Evolutionary conservation across 1,140 invertebrate species (phyloP), one percentile per base, ranked within the genome.

Genomic region (Neomicropteryx cornuta): DNA sequence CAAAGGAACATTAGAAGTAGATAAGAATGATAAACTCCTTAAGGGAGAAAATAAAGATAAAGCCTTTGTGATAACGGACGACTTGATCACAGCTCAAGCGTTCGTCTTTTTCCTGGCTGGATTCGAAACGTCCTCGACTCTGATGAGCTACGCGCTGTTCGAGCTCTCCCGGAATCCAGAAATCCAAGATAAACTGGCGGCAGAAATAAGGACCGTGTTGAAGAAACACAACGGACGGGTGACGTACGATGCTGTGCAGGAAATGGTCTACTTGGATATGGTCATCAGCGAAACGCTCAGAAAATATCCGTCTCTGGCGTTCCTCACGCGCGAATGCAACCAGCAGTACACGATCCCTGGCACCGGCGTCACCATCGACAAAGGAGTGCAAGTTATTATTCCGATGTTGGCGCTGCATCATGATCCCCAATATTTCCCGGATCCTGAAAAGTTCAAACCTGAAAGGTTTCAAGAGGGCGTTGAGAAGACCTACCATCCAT

Each of bases 401-500:
- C 72, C 78, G 3, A 47, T 73, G 0, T 64, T 65, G 41, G 70
- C 55, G 4, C 60, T 84, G 18, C 81, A 85, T 45, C 60, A 62
- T 19, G 71, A 80, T 56, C 47, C 52, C 21, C 51, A 51, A 47
- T 51, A 69, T 29, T 81, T 67, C 47, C 67, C 68, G 0, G 58
- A 78, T 31, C 75, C 77, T 2, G 60, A 76, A 8, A 48, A 55
- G 24, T 80, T 75, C 39, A 62, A 75, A 45, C 77, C 77, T 0
- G 72, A 78, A 37, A 53, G 77, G 35, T 79, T 78, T 39, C 56
- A 47, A 6, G 46, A 60, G 0, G 63, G 74, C 34, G 60, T 61
- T 38, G 27, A 54, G 1, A 50, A 52, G 13, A 47, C 50, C 4
- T 58, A 75, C 24, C 65, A 62, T 33, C 64, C 54, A 0, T 73